Evolutionary conservation across 2,888 invertebrate genomes (phyloP).

Genomic region (Leptopilina drosophilae): DNA sequence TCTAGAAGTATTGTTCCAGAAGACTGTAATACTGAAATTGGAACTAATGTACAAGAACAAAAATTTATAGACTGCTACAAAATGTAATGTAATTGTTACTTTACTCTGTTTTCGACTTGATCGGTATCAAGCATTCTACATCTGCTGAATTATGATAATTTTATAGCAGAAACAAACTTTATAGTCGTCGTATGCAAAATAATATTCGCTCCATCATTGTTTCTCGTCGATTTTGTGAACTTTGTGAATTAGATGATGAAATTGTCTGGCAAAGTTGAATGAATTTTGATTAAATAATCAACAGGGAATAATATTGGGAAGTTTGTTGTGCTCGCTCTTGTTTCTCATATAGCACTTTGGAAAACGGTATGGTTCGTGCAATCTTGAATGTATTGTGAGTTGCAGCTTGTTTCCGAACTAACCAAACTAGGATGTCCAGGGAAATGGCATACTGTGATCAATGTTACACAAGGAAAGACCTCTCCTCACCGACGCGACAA

Average conservation of each 20-base stretch:
- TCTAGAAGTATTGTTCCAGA: too few species aligned
- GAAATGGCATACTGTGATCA: conserved; percentile 29
- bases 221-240: background rate
- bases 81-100: too few species aligned
- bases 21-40: too few species aligned
- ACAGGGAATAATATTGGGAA: conserved; percentile 18
- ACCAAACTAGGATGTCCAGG: conserved; percentile 37
- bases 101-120: too few species aligned
- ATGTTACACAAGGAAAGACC: conserved; percentile 29
- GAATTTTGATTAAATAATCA: conserved; percentile 21
- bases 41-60: too few species aligned
- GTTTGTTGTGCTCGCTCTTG: conserved; percentile 21
- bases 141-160: too few species aligned
- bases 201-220: background rate
- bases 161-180: too few species aligned
- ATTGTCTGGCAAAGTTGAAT: conserved; percentile 26
- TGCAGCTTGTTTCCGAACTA: conserved; percentile 39
- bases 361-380: conserved; percentile 7
- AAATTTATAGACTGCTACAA: too few species aligned
- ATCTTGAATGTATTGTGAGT: conserved; percentile 40
- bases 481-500: conserved; percentile 34
- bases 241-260: background rate
- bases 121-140: too few species aligned
- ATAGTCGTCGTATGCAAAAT: too few species aligned
- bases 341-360: conserved; percentile 35